phyloP scores from a whole-genome alignment of 2,113 vertebrate species.

The Neoarius graeffei region DNA sequence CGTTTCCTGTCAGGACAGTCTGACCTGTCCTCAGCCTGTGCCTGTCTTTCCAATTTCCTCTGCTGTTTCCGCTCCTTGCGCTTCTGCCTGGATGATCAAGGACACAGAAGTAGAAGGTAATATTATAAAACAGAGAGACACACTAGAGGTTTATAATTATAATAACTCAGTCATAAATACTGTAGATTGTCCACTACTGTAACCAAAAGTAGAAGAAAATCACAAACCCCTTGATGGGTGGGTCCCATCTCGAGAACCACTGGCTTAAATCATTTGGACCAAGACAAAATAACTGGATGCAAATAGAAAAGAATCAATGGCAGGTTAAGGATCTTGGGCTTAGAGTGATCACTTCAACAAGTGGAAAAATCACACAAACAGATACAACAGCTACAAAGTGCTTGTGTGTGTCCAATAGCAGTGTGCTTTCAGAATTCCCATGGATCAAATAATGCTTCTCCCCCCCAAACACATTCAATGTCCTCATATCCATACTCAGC shows the following conservation, averaged over 20 bases:
- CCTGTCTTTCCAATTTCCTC: conserved; percentile 82
- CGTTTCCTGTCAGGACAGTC: conserved; percentile 77
- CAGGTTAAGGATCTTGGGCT: neutral
- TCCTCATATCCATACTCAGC: too few relatives aligned
- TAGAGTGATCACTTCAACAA: neutral
- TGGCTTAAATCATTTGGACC: neutral
- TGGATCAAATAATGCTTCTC: neutral
- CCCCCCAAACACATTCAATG: too few relatives aligned
- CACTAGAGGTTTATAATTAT: neutral
- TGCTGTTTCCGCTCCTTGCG: conserved; percentile 91
- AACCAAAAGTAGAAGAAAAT: neutral
- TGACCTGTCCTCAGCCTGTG: conserved; percentile 60
- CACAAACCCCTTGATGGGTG: neutral
- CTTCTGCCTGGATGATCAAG: conserved; percentile 76
- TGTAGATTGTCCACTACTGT: neutral
- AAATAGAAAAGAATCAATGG: neutral
- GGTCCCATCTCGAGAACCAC: neutral
- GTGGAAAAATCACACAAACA: neutral
- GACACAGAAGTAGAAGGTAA: neutral
- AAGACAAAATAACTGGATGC: neutral
- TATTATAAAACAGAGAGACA: neutral
- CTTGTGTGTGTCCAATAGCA: neutral
- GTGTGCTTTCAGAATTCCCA: neutral
- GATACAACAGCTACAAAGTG: neutral
- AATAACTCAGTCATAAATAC: neutral